Evolutionary conservation across 2,797 vertebrate genomes (phyloP).

Genomic region (Acanthurus tractus): DNA sequence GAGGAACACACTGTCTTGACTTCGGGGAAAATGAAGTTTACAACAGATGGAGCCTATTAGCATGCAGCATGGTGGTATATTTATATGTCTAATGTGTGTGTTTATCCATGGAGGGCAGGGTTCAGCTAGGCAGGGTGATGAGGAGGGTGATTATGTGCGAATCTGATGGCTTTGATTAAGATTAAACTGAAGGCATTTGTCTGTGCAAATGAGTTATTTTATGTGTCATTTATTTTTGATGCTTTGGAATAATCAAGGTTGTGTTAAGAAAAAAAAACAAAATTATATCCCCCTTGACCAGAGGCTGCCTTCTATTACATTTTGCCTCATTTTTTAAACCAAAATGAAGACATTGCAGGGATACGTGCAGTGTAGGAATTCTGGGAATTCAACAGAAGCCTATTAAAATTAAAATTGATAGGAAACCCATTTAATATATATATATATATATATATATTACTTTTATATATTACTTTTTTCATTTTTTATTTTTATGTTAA

Average conservation of each 20-base stretch:
- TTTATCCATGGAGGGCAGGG: constrained; percentile 22
- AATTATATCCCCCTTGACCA: background rate
- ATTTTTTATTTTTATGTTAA: background rate
- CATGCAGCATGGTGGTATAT: constrained; percentile 45
- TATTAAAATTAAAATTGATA: background rate
- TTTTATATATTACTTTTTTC: too few species aligned
- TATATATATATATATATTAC: too few species aligned
- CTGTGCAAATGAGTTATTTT: constrained; percentile 2
- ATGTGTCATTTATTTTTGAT: background rate
- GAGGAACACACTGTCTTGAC: constrained; percentile 42
- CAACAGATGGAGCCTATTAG: constrained; percentile 65
- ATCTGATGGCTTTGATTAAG: background rate
- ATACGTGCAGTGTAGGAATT: background rate
- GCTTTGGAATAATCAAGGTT: background rate
- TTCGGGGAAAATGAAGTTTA: constrained; percentile 49
- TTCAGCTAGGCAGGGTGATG: constrained; percentile 19
- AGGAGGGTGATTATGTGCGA: constrained; percentile 21
- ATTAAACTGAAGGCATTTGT: background rate
- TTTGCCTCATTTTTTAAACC: background rate
- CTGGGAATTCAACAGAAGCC: background rate
- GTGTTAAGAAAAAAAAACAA: background rate
- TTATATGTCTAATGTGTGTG: constrained; percentile 41
- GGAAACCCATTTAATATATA: background rate
- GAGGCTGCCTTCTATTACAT: background rate
- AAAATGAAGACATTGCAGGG: background rate